phyloP scores from a whole-genome alignment of 2,888 invertebrate species.

The Clepsis dumicolana region DNA sequence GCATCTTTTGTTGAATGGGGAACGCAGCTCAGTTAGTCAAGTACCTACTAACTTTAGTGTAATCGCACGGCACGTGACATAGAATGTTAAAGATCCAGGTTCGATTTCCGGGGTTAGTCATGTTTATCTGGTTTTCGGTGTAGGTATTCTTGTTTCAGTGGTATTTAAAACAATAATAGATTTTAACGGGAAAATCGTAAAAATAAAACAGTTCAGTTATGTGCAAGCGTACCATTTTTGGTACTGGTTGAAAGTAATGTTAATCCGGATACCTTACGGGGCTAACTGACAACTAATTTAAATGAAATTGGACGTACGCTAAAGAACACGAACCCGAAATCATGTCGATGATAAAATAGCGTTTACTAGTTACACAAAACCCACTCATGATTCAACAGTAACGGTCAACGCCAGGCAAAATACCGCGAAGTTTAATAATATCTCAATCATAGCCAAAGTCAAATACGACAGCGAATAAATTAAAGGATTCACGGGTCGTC shows the following conservation, averaged over 20 bases:
- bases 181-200: too few relatives aligned
- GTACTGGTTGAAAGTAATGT: too few relatives aligned
- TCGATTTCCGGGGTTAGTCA: too few relatives aligned
- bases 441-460: conserved; percentile 6
- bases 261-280: too few relatives aligned
- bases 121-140: too few relatives aligned
- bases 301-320: neutral
- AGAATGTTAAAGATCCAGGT: too few relatives aligned
- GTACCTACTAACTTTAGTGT: too few relatives aligned
- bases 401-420: neutral
- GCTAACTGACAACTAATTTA: neutral
- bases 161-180: too few relatives aligned
- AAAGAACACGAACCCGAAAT: neutral
- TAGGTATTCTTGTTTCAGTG: too few relatives aligned
- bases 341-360: neutral
- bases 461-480: conserved; percentile 1
- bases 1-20: neutral
- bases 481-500: conserved; percentile 6
- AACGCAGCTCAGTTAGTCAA: neutral
- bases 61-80: too few relatives aligned
- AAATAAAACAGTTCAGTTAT: too few relatives aligned
- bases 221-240: too few relatives aligned
- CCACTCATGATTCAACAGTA: conserved; percentile 4
- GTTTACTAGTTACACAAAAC: neutral
- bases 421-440: neutral